Evolutionary conservation across 1,140 invertebrate genomes (phyloP).

Genomic region (Belonocnema kinseyi): DNA sequence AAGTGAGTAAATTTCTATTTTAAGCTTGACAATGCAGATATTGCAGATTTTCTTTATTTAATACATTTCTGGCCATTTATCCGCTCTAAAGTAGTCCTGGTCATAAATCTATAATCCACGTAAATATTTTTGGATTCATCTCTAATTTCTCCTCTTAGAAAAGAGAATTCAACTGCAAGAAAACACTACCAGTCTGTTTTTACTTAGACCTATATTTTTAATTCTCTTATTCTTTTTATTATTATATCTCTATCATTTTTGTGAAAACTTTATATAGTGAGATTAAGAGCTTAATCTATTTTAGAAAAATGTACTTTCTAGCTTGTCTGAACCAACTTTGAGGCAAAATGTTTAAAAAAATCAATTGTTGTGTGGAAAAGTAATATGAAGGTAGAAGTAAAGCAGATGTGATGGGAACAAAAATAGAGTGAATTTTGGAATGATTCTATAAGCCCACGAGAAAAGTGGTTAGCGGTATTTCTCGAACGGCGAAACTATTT

Average conservation of each 20-base stretch:
- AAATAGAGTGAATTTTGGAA: background rate
- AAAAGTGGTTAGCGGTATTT: slow-evolving; percentile 2
- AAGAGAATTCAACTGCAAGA: background rate
- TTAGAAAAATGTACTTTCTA: too few relatives aligned
- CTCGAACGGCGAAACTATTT: slow-evolving; percentile 22
- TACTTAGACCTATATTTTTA: too few relatives aligned
- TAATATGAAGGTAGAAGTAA: background rate
- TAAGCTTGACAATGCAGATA: background rate
- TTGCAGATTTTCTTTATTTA: background rate
- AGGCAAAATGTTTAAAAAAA: too few relatives aligned
- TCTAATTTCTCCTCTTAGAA: background rate
- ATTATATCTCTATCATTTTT: too few relatives aligned
- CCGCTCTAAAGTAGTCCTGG: background rate
- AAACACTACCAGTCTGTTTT: too few relatives aligned
- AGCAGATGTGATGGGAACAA: background rate
- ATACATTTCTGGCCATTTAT: background rate
- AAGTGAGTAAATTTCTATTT: background rate
- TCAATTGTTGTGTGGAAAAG: background rate
- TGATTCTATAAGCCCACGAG: background rate
- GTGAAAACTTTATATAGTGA: too few relatives aligned
- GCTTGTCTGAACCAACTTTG: too few relatives aligned
- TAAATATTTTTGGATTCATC: background rate
- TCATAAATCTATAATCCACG: background rate
- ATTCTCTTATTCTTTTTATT: too few relatives aligned
- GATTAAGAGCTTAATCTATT: too few relatives aligned